Evolutionary conservation across 2,113 vertebrate species (phyloP).

Genomic region (Dasyprocta punctata): DNA sequence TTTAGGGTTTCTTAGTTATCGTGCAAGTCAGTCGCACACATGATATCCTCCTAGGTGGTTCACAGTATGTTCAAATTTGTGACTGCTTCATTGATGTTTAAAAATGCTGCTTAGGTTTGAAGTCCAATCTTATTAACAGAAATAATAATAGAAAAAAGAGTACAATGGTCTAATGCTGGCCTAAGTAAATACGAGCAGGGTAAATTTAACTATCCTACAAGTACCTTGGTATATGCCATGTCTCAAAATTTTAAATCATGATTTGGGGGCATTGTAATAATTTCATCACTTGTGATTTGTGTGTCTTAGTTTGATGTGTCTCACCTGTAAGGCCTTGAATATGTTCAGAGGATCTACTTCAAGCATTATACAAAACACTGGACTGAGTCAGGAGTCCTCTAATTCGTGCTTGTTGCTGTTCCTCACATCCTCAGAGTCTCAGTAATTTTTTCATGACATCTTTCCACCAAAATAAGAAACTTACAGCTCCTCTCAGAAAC

Average conservation of each 20-base stretch:
- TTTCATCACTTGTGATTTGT: neutral
- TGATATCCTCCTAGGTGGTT: neutral
- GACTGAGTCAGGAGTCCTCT: neutral
- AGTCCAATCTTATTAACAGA: neutral
- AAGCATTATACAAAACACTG: neutral
- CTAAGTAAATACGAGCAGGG: neutral
- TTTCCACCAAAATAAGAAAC: neutral
- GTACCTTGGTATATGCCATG: neutral
- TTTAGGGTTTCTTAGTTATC: neutral
- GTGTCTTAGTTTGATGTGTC: neutral
- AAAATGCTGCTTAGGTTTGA: neutral
- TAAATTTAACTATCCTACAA: neutral
- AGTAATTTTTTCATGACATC: neutral
- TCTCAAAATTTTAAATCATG: neutral
- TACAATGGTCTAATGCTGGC: neutral
- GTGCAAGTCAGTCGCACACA: too few species aligned
- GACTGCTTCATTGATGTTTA: neutral
- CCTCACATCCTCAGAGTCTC: neutral
- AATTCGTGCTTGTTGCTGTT: neutral
- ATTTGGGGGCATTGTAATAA: neutral
- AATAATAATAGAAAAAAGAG: neutral
- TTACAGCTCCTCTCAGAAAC: neutral
- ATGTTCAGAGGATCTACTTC: neutral
- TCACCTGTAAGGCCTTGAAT: neutral
- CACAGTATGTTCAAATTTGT: neutral